Percentiles rank a stretch among this genome's conserved stretches.
Conservation (phyloP, 2,888 invertebrate species). For the Nomada goodeniana region DNA sequence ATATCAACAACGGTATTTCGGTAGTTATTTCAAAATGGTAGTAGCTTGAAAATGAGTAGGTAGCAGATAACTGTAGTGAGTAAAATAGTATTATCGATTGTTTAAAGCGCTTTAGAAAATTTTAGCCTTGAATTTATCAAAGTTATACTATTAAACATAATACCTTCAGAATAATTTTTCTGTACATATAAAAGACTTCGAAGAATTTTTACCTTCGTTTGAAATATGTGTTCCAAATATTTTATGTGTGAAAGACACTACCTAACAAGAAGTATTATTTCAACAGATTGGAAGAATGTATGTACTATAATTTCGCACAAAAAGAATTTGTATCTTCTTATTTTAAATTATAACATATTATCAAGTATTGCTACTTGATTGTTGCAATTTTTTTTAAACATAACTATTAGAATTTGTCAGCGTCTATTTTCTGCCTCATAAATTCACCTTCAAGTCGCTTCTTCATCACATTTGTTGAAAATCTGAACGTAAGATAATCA, state of each 20-base stretch:
- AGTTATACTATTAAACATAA: neutral
- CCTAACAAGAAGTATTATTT: too few relatives aligned
- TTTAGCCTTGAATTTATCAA: too few relatives aligned
- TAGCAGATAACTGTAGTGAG: neutral
- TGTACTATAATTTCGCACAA: too few relatives aligned
- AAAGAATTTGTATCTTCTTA: too few relatives aligned
- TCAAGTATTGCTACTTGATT: neutral
- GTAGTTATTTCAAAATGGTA: neutral
- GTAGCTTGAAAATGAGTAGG: neutral
- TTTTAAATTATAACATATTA: too few relatives aligned
- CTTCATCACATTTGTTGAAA: conserved; percentile 4
- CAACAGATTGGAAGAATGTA: too few relatives aligned
- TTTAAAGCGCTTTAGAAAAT: neutral
- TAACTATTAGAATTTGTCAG: neutral
- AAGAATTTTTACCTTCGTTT: neutral
- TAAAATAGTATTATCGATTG: neutral
- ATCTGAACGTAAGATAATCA: too few relatives aligned
- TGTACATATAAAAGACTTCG: neutral
- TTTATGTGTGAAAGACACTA: too few relatives aligned
- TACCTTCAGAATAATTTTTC: neutral
- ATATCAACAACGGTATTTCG: conserved; percentile 14
- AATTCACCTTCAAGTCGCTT: conserved; percentile 10
- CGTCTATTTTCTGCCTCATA: neutral
- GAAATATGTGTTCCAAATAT: neutral
- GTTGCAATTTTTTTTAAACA: neutral